Evolutionary conservation across 2,888 invertebrate species (phyloP), one percentile per base, ranked within the genome.

Genomic region (Lasiommata megera): DNA sequence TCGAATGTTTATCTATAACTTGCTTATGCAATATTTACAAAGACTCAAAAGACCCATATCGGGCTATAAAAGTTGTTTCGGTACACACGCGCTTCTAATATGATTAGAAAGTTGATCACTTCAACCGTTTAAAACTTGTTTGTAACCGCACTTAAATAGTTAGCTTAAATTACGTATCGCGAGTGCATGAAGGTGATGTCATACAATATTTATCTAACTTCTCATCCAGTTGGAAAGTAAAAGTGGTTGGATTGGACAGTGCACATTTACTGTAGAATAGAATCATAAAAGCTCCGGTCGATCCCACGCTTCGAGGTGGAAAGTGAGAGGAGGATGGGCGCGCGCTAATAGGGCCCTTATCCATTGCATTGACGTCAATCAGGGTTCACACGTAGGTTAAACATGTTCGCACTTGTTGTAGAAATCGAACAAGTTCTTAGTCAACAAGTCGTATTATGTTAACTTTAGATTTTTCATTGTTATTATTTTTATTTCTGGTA

Each of bases 201-300:
- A 65, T 61, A 46, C 46, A 51, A 55, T 56, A 55, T 59, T 63
- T 61, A 65, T 64, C 63, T 56, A 60, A 61, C 61, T 51, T 64
- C 62, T 61, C 58, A 58, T 59, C 60, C 51, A 43, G 66, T 67
- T 74, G 65, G 76, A 88, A 88, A 88, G 88, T 88, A 88, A 88
- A 86, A 88, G 88, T 87, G 74, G 84, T 80, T 71, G 64, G 78
- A 78, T 87, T 86, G 80, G 83, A 80, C 78, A 73, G 72, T 72
- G 66, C 72, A 66, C 68, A 71, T 69, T 71, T 75, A 78, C 75
- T 72, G 74, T 78, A 73, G 75, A 77, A 76, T 73, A 71, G 74
- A 23, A 77, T 78, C 76, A 80, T 82, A 80, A 81, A 79, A 69
- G 74, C 68, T 73, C 62, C 61, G 73, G 70, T 70, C 71, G 71